Conservation (phyloP, 2,113 vertebrate genomes). For the Condylura cristata region DNA sequence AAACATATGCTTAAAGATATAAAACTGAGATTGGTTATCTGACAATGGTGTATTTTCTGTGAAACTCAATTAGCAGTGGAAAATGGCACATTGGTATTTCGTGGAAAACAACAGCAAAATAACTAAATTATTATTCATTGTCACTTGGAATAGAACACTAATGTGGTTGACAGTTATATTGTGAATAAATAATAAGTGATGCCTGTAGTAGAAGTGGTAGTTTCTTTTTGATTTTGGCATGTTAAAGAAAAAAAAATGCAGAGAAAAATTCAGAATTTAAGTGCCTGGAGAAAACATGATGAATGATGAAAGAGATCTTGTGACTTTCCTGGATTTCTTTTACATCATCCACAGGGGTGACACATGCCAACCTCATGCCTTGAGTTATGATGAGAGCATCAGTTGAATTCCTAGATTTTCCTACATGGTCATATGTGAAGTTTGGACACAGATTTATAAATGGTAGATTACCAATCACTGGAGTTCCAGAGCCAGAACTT, state of each 20-base stretch:
- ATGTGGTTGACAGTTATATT: background rate
- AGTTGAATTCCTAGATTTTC: background rate
- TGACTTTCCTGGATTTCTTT: background rate
- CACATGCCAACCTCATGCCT: background rate
- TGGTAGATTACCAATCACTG: background rate
- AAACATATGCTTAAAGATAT: background rate
- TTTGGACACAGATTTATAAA: background rate
- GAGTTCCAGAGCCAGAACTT: background rate
- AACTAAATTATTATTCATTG: background rate
- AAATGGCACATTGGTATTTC: background rate
- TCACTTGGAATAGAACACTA: background rate
- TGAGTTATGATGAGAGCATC: background rate
- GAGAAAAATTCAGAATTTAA: background rate
- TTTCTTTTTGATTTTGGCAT: background rate
- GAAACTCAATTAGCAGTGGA: background rate
- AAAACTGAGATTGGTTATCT: background rate
- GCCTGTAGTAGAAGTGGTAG: background rate
- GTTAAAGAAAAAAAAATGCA: background rate
- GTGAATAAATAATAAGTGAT: background rate
- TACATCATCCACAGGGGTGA: background rate
- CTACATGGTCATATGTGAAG: background rate
- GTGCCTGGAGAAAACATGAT: background rate
- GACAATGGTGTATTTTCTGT: background rate
- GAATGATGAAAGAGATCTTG: background rate
- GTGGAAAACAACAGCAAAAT: background rate